These are phyloP conservation scores for Watsonalla binaria DNA, from an alignment of 2,888 invertebrate species.

Conservation along the genomic window DNA sequence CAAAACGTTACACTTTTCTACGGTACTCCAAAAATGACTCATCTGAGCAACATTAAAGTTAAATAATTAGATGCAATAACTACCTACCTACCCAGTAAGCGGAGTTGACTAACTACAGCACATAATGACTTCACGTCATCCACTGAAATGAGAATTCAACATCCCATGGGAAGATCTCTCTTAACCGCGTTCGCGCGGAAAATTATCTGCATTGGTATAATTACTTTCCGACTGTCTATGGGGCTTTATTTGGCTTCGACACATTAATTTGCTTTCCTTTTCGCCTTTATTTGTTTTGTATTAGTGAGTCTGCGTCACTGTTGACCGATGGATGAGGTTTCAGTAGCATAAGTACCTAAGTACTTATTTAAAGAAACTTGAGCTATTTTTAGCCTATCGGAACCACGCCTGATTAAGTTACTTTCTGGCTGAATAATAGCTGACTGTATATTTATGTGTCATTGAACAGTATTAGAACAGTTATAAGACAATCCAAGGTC, in stretches of 20 bases:
- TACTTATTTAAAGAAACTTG: neutral
- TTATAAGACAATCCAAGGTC: constrained; percentile 61
- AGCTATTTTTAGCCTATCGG: neutral
- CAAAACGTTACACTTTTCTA: no score
- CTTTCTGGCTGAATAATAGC: neutral
- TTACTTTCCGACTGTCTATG: constrained; percentile 25
- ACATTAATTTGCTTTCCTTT: constrained; percentile 2
- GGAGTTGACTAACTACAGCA: neutral
- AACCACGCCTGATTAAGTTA: neutral
- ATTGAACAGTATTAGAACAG: constrained; percentile 36
- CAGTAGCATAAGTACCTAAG: neutral
- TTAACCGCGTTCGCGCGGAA: constrained; percentile 26
- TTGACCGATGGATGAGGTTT: neutral
- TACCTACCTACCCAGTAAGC: no score
- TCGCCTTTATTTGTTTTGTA: neutral
- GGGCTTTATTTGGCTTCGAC: constrained; percentile 14
- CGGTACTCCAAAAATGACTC: no score
- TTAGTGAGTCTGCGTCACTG: neutral
- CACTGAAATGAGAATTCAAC: neutral
- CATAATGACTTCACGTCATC: neutral
- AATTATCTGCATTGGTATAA: constrained; percentile 30
- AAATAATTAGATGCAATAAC: no score
- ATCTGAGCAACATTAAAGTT: no score
- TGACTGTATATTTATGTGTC: constrained; percentile 9
- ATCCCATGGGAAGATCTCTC: constrained; percentile 19